These are phyloP conservation scores for Acanthurus tractus DNA, from an alignment of 2,797 vertebrate genomes.

Conservation along the genomic window DNA sequence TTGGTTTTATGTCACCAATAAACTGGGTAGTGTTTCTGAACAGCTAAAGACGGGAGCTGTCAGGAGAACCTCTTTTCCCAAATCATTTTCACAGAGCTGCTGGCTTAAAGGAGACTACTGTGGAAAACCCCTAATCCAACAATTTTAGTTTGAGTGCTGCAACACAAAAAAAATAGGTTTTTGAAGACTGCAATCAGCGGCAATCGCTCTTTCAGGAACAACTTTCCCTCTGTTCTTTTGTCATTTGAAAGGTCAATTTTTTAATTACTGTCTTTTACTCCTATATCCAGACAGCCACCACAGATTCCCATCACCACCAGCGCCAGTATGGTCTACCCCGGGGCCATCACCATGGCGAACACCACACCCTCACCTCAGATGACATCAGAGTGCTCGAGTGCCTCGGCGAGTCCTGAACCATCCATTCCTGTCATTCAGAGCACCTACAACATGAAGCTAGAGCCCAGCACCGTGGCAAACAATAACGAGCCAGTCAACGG, in stretches of 20 bases:
- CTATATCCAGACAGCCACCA: slow-evolving; percentile 92
- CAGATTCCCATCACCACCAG: slow-evolving; percentile 96
- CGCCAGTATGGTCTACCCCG: slow-evolving; percentile 96
- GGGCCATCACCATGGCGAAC: slow-evolving; percentile 96
- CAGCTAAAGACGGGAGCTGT: slow-evolving; percentile 75
- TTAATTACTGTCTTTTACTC: slow-evolving; percentile 24
- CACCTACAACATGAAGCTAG: slow-evolving; percentile 97
- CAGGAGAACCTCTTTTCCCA: slow-evolving; percentile 74
- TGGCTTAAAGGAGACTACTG: slow-evolving; percentile 59
- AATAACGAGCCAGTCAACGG: slow-evolving; percentile 92
- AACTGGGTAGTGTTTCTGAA: slow-evolving; percentile 78
- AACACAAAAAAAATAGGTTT: slow-evolving; percentile 17
- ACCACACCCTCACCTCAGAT: slow-evolving; percentile 98
- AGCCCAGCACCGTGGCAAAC: slow-evolving; percentile 89
- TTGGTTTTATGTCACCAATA: slow-evolving; percentile 83
- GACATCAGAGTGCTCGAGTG: slow-evolving; percentile 99
- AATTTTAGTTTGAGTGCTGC: slow-evolving; percentile 52
- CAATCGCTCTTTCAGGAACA: slow-evolving; percentile 9
- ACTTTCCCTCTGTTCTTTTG: slow-evolving; percentile 45
- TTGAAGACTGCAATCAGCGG: slow-evolving; percentile 15
- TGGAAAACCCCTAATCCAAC: slow-evolving; percentile 57
- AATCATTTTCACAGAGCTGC: slow-evolving; percentile 81
- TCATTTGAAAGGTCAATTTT: slow-evolving; percentile 14
- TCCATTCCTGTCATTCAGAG: slow-evolving; percentile 98
- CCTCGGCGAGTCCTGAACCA: slow-evolving; percentile 97